A percentile compares a stretch with the other conserved stretches of the same genome.
Evolutionary conservation across 2,797 vertebrate genomes (phyloP).

Genomic region (Eptatretus atami): DNA sequence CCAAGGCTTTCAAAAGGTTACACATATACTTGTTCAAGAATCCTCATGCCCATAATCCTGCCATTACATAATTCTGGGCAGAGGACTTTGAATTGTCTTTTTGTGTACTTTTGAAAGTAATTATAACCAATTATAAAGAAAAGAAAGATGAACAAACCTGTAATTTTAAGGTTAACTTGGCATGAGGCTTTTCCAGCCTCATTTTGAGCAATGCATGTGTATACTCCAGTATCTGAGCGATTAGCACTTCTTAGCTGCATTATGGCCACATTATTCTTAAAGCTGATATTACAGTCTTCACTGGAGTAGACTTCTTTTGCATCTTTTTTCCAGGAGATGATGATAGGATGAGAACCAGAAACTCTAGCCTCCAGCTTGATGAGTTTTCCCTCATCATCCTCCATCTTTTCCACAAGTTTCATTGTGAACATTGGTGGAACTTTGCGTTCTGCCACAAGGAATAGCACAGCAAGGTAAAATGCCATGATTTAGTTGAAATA

Average conservation of each 20-base stretch:
- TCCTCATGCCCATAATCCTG: too few species aligned
- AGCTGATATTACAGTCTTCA: constrained; percentile 40
- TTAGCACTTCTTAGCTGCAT: constrained; percentile 33
- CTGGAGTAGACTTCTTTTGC: constrained; percentile 31
- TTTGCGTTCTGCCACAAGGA: constrained; percentile 35
- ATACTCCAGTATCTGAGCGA: constrained; percentile 32
- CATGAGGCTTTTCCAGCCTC: constrained; percentile 43
- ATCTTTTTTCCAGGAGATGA: constrained; percentile 48
- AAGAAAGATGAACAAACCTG: constrained; percentile 25
- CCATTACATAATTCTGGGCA: too few species aligned
- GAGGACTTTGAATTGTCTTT: too few species aligned
- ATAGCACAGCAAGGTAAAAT: too few species aligned
- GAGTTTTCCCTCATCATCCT: constrained; percentile 52
- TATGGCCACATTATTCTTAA: constrained; percentile 40
- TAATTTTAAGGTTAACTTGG: constrained; percentile 32
- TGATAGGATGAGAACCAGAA: constrained; percentile 57
- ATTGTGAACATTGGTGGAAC: constrained; percentile 62
- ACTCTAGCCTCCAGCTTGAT: constrained; percentile 60
- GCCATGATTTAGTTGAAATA: too few species aligned
- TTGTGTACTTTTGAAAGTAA: too few species aligned
- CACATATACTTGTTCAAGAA: too few species aligned
- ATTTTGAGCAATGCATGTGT: constrained; percentile 46
- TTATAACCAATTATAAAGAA: too few species aligned
- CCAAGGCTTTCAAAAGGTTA: too few species aligned
- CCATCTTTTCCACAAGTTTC: constrained; percentile 44